Conservation (phyloP, 2,888 invertebrate genomes). For the Lymantria monacha region DNA sequence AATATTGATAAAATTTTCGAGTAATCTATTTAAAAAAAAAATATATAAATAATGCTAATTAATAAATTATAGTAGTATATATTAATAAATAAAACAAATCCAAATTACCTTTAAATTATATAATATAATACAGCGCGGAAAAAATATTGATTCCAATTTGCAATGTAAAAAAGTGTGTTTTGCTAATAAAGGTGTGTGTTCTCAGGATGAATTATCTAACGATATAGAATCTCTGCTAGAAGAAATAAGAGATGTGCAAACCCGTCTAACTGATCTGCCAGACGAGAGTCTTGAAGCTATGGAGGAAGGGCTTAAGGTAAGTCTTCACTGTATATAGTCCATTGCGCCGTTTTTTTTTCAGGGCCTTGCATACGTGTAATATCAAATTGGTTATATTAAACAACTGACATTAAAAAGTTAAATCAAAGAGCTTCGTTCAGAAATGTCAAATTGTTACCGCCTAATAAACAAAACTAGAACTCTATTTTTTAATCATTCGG, state of each 20-base stretch:
- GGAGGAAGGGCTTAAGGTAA: conserved; percentile 88
- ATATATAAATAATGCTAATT: no score
- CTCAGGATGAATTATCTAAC: conserved; percentile 84
- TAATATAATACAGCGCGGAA: background rate
- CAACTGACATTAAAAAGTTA: background rate
- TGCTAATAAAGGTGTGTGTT: conserved; percentile 73
- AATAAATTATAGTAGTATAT: no score
- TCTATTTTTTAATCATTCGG: conserved; percentile 19
- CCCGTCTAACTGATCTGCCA: conserved; percentile 85
- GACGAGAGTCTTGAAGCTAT: conserved; percentile 87
- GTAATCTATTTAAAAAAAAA: background rate
- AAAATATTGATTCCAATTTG: conserved; percentile 33
- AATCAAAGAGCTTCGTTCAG: conserved; percentile 29
- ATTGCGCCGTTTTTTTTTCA: conserved; percentile 41
- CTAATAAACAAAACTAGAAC: conserved; percentile 71
- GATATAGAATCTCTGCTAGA: conserved; percentile 87
- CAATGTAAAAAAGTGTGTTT: conserved; percentile 40
- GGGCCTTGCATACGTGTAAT: conserved; percentile 1
- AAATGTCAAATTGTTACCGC: conserved; percentile 18
- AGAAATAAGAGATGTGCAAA: conserved; percentile 86
- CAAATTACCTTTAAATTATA: background rate
- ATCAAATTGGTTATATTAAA: no score
- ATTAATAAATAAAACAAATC: background rate
- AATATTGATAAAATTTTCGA: no score
- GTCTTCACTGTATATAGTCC: conserved; percentile 47